Base-by-base conservation (phyloP, 2,888 invertebrate species). In the Sinopyrophorus schimmeli region DNA sequence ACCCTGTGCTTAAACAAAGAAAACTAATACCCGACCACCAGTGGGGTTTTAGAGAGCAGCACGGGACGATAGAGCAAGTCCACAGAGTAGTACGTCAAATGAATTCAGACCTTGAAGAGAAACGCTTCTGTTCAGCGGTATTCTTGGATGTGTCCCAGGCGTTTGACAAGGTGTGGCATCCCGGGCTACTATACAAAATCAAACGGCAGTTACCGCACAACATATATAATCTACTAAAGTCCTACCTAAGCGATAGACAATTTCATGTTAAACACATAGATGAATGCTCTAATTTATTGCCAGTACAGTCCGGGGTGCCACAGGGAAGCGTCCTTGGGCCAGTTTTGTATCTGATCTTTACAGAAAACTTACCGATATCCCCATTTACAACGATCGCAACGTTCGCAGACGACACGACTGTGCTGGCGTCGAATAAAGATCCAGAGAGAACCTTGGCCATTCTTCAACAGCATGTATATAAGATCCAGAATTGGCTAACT, bases 301-400 rank as follows among this genome's bases (percentile, higher is more conserved):
- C 38, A 16, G 20, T 21, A n/a, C n/a, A n/a, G n/a, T n/a, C n/a
- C n/a, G n/a, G n/a, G n/a, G n/a, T n/a, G n/a, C n/a, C n/a, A n/a
- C 51, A 54, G 28, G 52, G 52, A 14, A 52, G 43, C 14, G 37
- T 38, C n/a, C 44, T 56, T 3, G 46, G 48, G 18, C 52, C 54
- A 9, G 31, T 49, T 15, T 10, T 53, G n/a, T 49, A 53, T 17
- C 20, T 17, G 5, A 14, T 55, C 2, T 55, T 35, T 17, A 55
- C 44, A 21, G 18, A 43, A 10, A 39, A 56, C 15, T 14, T 56
- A 7, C 54, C 43, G 15, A 28, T 30, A 15, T 20, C 34, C 15
- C 12, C 38, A 12, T 28, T 37, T 14, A 43, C 39, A 10, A 16
- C 17, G 3, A 30, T 37, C 11, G 32, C 38, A 18, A 47, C 53